Evolutionary conservation across 2,797 vertebrate genomes (phyloP).

Genomic region (Ceryle rudis): DNA sequence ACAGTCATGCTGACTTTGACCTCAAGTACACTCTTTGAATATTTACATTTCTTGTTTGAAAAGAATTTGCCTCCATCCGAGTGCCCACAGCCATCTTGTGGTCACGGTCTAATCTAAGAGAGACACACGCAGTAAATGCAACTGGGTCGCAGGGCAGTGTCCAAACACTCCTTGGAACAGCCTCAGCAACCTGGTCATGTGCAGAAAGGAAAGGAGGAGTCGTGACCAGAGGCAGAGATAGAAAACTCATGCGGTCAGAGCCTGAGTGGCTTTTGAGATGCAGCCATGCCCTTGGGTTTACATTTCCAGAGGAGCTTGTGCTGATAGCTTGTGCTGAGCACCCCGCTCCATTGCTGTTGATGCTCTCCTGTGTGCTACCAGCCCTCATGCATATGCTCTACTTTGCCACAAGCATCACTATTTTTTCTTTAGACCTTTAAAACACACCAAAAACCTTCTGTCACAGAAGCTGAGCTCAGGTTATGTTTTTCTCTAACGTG

Average conservation of each 20-base stretch:
- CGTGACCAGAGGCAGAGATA: not conserved
- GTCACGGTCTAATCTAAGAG: not conserved
- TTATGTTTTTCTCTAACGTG: not conserved
- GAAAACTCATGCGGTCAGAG: not conserved
- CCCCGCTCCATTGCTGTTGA: not conserved
- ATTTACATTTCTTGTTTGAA: not conserved
- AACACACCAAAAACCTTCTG: not conserved
- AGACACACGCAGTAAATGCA: not conserved
- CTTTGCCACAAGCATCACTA: not conserved
- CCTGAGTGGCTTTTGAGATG: not conserved
- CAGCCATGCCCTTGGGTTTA: not conserved
- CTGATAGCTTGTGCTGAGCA: not conserved
- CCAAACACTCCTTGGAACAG: not conserved
- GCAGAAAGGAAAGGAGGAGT: not conserved
- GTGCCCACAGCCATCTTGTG: not conserved
- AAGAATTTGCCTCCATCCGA: not conserved
- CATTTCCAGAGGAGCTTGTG: conserved; percentile 9
- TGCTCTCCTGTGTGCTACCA: not conserved
- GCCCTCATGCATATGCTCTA: not conserved
- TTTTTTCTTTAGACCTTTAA: not conserved
- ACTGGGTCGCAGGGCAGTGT: not conserved
- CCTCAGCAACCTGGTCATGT: not conserved
- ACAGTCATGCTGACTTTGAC: not conserved
- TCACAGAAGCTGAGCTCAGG: not conserved
- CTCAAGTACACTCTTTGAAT: not conserved